phyloP scores from a whole-genome alignment of 2,888 invertebrate species.

The Chorisops tibialis region DNA sequence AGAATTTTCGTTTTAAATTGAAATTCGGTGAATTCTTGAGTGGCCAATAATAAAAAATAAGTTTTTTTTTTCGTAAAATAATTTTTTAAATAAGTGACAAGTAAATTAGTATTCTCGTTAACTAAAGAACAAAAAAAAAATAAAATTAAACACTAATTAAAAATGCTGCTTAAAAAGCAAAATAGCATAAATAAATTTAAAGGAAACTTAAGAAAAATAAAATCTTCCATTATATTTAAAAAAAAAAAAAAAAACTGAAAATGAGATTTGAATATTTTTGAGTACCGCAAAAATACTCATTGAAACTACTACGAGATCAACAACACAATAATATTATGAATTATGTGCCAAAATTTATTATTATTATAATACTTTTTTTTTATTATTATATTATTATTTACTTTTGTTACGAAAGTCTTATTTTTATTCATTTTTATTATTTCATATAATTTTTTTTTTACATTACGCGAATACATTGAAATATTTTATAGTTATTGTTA shows the following conservation, averaged over 20 bases:
- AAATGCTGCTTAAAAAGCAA: not conserved
- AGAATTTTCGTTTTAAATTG: not conserved
- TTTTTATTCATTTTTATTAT: conserved; percentile 36
- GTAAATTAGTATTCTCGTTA: not conserved
- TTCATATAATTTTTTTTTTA: conserved; percentile 38
- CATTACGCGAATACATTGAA: conserved; percentile 45
- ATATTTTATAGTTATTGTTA: too few species aligned
- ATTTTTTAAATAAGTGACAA: not conserved
- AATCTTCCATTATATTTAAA: too few species aligned
- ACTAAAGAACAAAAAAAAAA: not conserved
- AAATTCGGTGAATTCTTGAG: conserved; percentile 14
- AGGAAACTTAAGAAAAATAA: too few species aligned
- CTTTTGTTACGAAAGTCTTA: not conserved
- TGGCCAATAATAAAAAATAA: conserved; percentile 7
- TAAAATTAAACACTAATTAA: not conserved
- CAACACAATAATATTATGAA: conserved; percentile 57
- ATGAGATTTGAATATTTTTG: not conserved
- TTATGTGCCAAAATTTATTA: too few species aligned
- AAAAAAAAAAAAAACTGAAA: too few species aligned
- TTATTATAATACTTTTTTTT: not conserved
- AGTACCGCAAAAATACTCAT: not conserved
- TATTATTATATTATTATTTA: not conserved
- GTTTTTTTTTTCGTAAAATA: not conserved
- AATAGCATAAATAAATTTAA: too few species aligned
- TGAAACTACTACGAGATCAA: too few species aligned